Conservation (phyloP, 2,797 vertebrate genomes). For the Typhlichthys eigenmanni region DNA sequence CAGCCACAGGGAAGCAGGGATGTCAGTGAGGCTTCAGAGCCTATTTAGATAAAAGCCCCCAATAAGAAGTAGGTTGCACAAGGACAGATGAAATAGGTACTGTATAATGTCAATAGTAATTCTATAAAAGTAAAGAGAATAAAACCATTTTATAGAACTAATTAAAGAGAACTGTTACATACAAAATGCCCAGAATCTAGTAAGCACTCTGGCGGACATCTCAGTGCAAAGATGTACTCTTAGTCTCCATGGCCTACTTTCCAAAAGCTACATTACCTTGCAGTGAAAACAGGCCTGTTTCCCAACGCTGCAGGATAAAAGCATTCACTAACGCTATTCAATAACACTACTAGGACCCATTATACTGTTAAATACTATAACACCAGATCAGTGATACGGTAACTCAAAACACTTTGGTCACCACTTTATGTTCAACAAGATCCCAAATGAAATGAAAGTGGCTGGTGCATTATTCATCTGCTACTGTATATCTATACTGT, state of each 20-base stretch:
- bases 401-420: conserved; percentile 27
- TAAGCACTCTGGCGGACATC: not conserved
- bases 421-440: conserved; percentile 43
- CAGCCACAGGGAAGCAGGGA: conserved; percentile 24
- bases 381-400: conserved; percentile 8
- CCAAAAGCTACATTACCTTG: conserved; percentile 12
- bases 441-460: conserved; percentile 41
- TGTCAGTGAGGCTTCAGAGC: conserved; percentile 40
- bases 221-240: conserved; percentile 17
- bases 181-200: conserved; percentile 16
- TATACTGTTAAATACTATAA: not conserved
- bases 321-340: not conserved
- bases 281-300: not conserved
- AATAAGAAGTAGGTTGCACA: conserved; percentile 35
- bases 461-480: conserved; percentile 65
- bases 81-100: conserved; percentile 22
- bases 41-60: conserved; percentile 54
- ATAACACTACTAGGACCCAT: not conserved
- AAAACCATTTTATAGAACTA: conserved; percentile 16
- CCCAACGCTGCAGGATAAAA: conserved; percentile 18
- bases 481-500: conserved; percentile 36
- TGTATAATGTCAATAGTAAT: conserved; percentile 40
- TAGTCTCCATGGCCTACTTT: conserved; percentile 52
- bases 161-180: conserved; percentile 14
- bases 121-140: conserved; percentile 32